phyloP scores from a whole-genome alignment of 2,113 vertebrate genomes.

The Zeus faber region DNA sequence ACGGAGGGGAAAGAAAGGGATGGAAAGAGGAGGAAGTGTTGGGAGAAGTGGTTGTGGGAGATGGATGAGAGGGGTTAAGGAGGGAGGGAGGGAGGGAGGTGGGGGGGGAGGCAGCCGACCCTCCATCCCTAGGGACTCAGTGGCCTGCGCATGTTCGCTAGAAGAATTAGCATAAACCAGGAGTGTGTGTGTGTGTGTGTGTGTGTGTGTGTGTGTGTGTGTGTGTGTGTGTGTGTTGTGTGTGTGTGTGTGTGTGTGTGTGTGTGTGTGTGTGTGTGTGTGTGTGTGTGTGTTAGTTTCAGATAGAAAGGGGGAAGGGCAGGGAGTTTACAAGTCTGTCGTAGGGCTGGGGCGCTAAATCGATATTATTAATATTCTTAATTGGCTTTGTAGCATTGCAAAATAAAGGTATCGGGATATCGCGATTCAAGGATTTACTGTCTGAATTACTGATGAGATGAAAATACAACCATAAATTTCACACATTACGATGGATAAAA shows the following conservation, averaged over 20 bases:
- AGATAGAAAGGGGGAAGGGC: slow-evolving; percentile 32
- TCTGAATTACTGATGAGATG: too few species aligned
- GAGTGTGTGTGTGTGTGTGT: slow-evolving; percentile 36
- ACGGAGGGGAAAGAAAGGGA: slow-evolving; percentile 32
- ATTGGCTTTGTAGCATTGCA: too few species aligned
- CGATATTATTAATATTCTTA: too few species aligned
- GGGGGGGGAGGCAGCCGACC: slow-evolving; percentile 58
- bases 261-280: slow-evolving; percentile 10
- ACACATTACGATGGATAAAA: too few species aligned
- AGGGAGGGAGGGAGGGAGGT: slow-evolving; percentile 11
- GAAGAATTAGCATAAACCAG: slow-evolving; percentile 76
- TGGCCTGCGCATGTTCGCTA: slow-evolving; percentile 75
- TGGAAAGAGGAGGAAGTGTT: slow-evolving; percentile 14
- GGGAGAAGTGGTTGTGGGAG: slow-evolving; percentile 22
- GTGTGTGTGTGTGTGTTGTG: slow-evolving; percentile 7
- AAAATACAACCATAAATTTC: too few species aligned
- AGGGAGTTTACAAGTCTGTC: slow-evolving; percentile 18
- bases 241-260: background rate
- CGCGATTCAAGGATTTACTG: too few species aligned
- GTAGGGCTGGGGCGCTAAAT: slow-evolving; percentile 27
- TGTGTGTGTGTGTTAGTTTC: slow-evolving; percentile 36
- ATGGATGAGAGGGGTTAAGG: slow-evolving; percentile 15
- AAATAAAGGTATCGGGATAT: too few species aligned
- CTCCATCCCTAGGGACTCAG: slow-evolving; percentile 70
- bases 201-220: slow-evolving; percentile 21